A percentile compares a stretch with the other conserved stretches of the same genome.
Evolutionary conservation across 2,113 vertebrate genomes (phyloP).

Genomic region (Urocynchramus pylzowi): DNA sequence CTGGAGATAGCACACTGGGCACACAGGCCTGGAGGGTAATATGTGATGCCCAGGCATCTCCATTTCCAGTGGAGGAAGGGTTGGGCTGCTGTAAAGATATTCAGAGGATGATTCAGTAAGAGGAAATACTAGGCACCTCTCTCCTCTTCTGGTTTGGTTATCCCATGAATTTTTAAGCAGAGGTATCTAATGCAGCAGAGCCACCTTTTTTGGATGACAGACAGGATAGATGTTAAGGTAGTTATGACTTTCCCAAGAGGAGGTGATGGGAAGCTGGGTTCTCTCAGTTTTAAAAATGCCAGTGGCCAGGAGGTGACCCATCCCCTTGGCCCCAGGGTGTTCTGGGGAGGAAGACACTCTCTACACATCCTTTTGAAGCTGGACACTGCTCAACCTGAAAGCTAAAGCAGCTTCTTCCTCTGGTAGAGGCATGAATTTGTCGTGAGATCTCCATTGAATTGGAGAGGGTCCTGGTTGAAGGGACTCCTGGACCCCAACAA

Average conservation of each 20-base stretch:
- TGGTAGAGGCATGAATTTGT: accelerated
- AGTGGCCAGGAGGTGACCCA: background rate
- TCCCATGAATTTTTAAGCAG: background rate
- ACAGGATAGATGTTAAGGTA: background rate
- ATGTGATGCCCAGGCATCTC: background rate
- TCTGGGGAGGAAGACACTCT: background rate
- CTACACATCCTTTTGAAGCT: background rate
- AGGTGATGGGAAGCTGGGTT: background rate
- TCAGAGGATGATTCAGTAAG: background rate
- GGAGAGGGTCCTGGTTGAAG: background rate
- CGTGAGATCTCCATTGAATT: background rate
- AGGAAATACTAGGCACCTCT: background rate
- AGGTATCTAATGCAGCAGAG: background rate
- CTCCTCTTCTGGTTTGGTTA: background rate
- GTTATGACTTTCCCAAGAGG: background rate
- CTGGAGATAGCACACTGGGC: background rate
- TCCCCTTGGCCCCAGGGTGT: background rate
- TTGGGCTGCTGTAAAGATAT: background rate
- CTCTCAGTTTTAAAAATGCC: background rate
- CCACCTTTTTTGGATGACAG: background rate
- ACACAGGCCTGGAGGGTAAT: background rate
- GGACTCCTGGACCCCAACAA: accelerated
- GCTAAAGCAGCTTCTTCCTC: background rate
- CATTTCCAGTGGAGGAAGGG: background rate
- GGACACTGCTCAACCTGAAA: background rate